Percentiles rank a stretch among this genome's conserved stretches.
These are phyloP conservation scores for Dynastes hyllus DNA, from an alignment of 2,888 invertebrate genomes.

Conservation along the genomic window DNA sequence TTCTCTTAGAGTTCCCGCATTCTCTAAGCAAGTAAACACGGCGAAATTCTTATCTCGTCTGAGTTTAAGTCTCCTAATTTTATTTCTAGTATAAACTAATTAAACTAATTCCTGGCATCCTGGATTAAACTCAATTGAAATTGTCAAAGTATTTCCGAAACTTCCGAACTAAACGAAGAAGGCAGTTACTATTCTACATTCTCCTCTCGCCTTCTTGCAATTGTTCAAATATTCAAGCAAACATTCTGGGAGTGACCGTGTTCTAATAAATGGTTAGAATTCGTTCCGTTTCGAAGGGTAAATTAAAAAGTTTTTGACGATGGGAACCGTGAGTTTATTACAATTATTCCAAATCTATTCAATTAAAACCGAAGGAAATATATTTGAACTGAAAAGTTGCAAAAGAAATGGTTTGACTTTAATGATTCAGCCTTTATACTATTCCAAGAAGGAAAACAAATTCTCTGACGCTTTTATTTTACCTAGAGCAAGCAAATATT, in stretches of 20 bases:
- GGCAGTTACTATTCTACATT: not conserved
- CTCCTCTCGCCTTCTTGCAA: not conserved
- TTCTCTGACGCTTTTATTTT: no score
- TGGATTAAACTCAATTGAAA: conserved; percentile 38
- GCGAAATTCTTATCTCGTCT: conserved; percentile 10
- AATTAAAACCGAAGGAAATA: no score
- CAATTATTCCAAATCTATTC: no score
- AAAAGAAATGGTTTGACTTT: no score
- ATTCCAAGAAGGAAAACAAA: no score
- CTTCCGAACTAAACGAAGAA: conserved; percentile 13
- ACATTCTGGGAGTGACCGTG: conserved; percentile 3
- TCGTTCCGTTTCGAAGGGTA: not conserved
- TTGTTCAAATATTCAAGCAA: conserved; percentile 37
- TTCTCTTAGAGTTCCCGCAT: not conserved
- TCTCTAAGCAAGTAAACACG: not conserved
- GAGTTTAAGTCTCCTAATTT: conserved; percentile 1
- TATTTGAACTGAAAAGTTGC: no score
- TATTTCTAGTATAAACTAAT: conserved; percentile 32
- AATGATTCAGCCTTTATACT: no score
- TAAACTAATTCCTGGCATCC: conserved; percentile 34
- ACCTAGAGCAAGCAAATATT: conserved; percentile 20
- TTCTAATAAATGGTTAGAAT: not conserved
- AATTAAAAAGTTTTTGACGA: no score
- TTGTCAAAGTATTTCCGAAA: conserved; percentile 36
- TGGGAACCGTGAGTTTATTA: no score